Percentiles rank a stretch among this genome's conserved stretches.
phyloP scores from a whole-genome alignment of 2,113 vertebrate genomes.

The Numida meleagris region DNA sequence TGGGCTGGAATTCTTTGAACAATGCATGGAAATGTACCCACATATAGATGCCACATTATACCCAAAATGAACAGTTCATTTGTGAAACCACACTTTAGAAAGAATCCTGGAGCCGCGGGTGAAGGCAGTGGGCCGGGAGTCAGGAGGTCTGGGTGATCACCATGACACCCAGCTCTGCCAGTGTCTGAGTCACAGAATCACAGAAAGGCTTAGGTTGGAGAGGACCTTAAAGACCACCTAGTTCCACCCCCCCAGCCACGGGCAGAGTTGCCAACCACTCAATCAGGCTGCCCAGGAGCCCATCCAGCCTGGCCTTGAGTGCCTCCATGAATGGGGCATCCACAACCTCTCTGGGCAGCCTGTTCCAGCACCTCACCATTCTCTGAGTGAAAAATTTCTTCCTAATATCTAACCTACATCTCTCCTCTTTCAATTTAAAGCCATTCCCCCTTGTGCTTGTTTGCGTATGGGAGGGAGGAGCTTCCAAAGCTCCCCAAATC shows the following conservation, averaged over 20 bases:
- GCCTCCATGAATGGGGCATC: no score
- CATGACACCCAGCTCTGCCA: not conserved
- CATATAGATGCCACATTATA: not conserved
- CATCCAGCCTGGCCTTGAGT: no score
- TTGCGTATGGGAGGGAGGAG: not conserved
- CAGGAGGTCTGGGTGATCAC: not conserved
- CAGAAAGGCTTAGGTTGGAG: no score
- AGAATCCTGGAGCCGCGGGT: accelerated
- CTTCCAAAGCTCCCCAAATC: not conserved
- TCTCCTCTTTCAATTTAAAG: no score
- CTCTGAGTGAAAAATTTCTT: no score
- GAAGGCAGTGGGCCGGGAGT: not conserved
- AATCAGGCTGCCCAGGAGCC: no score
- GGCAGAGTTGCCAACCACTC: no score
- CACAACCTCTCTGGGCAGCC: no score
- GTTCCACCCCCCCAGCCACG: no score
- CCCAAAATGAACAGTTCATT: not conserved
- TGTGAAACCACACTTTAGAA: not conserved
- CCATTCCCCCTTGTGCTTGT: not conserved
- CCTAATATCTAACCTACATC: no score
- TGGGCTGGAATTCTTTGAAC: not conserved
- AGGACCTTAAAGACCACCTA: no score
- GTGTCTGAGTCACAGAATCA: not conserved
- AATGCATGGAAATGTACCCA: not conserved
- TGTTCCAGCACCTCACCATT: no score